Conservation (phyloP, 1,140 invertebrate species). For the Rhopalosiphum padi region DNA sequence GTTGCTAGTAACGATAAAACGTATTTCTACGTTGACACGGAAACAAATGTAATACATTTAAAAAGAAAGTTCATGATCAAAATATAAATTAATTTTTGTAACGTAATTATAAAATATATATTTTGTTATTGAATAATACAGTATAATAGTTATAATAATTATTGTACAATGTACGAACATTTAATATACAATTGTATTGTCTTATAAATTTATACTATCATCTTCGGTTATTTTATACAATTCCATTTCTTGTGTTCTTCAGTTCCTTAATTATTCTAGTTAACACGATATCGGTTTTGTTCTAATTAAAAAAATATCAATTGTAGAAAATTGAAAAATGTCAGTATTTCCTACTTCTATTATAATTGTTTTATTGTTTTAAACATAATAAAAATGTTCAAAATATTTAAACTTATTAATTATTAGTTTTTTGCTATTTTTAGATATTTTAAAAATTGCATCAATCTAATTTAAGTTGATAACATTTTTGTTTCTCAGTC, state of each 20-base stretch:
- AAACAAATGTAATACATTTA: slow-evolving; percentile 11
- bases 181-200: neutral
- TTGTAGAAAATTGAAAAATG: neutral
- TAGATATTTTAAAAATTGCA: neutral
- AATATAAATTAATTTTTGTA: neutral
- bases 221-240: neutral
- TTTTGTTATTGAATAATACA: neutral
- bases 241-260: neutral
- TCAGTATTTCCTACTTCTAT: neutral
- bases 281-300: neutral
- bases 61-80: neutral
- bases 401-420: neutral
- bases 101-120: neutral
- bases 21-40: neutral
- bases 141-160: neutral
- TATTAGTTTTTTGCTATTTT: neutral
- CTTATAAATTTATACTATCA: neutral
- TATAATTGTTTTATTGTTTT: neutral
- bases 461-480: neutral
- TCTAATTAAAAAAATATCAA: neutral
- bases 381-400: neutral
- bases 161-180: neutral
- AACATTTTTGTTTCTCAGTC: no score
- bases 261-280: neutral
- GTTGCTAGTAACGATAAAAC: neutral